Evolutionary conservation across 2,797 vertebrate genomes (phyloP).

Genomic region (Chanos chanos): DNA sequence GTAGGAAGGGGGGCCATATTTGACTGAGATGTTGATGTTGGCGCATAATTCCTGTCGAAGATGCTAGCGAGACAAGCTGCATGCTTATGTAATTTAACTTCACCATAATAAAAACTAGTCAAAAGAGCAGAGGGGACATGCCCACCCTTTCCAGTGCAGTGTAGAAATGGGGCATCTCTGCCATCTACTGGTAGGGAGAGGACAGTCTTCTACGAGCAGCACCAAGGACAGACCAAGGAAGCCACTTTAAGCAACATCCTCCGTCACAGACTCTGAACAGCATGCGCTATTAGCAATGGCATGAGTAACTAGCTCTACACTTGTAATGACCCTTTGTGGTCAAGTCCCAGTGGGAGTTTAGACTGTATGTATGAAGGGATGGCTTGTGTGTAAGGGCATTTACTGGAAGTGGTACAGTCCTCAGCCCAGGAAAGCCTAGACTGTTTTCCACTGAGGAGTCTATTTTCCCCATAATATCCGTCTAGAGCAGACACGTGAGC

Average conservation of each 20-base stretch:
- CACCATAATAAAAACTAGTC: conserved; percentile 68
- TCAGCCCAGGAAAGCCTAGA: background rate
- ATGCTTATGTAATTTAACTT: conserved; percentile 73
- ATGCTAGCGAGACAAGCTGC: conserved; percentile 67
- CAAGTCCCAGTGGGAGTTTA: too few species aligned
- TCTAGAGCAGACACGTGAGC: background rate
- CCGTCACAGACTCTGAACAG: too few species aligned
- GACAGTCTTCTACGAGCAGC: too few species aligned
- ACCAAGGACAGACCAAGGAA: too few species aligned
- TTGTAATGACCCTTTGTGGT: too few species aligned
- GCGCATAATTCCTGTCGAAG: conserved; percentile 64
- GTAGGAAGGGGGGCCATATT: background rate
- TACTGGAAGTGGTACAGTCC: too few species aligned
- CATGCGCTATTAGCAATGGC: too few species aligned
- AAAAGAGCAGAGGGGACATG: background rate
- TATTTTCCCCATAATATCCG: background rate
- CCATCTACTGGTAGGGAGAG: conserved; percentile 40
- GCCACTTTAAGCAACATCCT: too few species aligned
- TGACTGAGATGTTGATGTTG: conserved; percentile 46
- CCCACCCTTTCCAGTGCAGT: background rate
- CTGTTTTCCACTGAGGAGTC: too few species aligned
- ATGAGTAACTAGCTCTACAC: too few species aligned
- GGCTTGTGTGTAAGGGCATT: too few species aligned
- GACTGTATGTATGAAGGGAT: too few species aligned
- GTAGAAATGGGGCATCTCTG: conserved; percentile 29